Evolutionary conservation across 2,888 invertebrate species (phyloP), one percentile per base, ranked within the genome.

Genomic region (Laothoe populi): DNA sequence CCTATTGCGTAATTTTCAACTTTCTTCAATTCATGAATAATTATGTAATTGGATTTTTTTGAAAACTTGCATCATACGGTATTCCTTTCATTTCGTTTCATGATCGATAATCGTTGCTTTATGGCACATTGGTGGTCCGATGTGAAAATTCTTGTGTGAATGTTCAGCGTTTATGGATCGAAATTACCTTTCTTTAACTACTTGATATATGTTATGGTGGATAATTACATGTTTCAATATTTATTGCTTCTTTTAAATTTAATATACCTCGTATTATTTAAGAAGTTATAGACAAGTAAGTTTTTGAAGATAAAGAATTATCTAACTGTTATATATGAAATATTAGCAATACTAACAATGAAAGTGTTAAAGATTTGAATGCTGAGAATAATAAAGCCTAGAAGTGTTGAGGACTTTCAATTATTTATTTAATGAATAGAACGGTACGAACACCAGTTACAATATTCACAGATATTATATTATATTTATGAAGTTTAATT

Each of bases 11-110:
- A 77, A 81, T 59, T 26, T 44, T 53, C 53, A 61, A 73, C 81
- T 82, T 82, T 82, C 81, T 74, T 79, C 75, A 71, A 76, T 76
- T 74, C 70, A 75, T 75, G 76, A 77, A 77, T 79, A 73, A 76
- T 81, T 75, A 64, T 67, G 70, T 73, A 69, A 79, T 69, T 70
- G 62, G 38, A 58, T 42, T 63, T 72, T 71, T 73, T 64, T 71
- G 66, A 68, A 63, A 69, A 67, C 65, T 73, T 70, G 73, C 64
- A 67, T 70, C 57, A 69, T 73, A 67, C 62, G 64, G 66, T 69
- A 58, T 71, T 73, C 70, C 69, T 75, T 74, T 73, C 70, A 68
- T 75, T 70, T 73, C 66, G 63, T 57, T 10, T 58, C 57, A 58
- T 58, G 42, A 58, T 58, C 42, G 40, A 42, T 58, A 38, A 40